Evolutionary conservation across 1,140 invertebrate genomes (phyloP), one percentile per base, ranked within the genome.

Genomic region (Trichonephila clavipes): DNA sequence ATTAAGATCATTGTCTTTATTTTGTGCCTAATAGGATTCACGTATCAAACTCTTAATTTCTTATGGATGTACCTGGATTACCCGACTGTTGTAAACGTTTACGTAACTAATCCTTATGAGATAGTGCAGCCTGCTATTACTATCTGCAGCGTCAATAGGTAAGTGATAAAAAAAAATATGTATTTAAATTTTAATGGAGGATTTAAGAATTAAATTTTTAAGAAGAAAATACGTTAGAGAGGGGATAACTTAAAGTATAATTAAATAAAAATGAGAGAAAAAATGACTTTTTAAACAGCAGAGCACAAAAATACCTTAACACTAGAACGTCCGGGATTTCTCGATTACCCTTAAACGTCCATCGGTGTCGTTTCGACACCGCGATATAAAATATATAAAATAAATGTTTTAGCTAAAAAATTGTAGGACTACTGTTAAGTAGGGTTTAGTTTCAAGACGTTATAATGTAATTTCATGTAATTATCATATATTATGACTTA

Each of bases 121-220:
- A 69, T 92, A 14, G 90, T 58, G 12, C 90, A 92, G 18, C 90
- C 90, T 8, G 90, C 81, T 4, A 4, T 92, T 8, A 92, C 90
- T n/a, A 24, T 92, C 21, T 92, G 90, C 90, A 92, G 86, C 24
- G 5, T 19, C 6, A 92, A 92, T 40, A 92, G 90, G 90, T 86
- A 82, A 86, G 51, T 19, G 21, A n/a, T 66, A 8, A 64, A 66
- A 21, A 8, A 64, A 66, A 21, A 24, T 14, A 66, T 24, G 1
- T n/a, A 66, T n/a, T 64, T 64, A 16, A 64, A 7, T 19, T 64
- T 19, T 19, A 64, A 21, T 64, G 16, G 18, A 18, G 21, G 16
- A 18, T 1, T 64, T 19, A 0, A 64, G 12, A 19, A 21, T 21
- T 18, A 19, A 6, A 21, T 21, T 16, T 62, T 19, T 64, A 18